Base-by-base conservation (phyloP, 2,113 vertebrate species). In the Castor canadensis region DNA sequence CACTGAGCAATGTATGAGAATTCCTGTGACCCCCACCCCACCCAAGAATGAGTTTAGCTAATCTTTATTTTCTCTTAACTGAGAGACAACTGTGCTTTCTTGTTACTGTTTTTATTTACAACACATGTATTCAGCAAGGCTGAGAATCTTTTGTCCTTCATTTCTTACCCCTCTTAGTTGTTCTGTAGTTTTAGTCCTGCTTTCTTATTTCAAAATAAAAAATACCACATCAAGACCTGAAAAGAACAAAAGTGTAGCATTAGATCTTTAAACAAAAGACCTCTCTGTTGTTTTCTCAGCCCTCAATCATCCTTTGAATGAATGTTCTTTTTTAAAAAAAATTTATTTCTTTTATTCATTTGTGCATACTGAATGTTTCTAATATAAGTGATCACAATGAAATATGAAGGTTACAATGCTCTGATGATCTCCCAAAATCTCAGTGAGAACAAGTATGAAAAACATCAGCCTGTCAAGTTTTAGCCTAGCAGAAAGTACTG, bases 201-300 rank as follows among this genome's bases (percentile, higher is more conserved):
- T 77, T 77, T 95, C 40, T 89, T 93, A 54, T 26, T n/a, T 54
- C 58, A 28, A 94, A 93, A 47, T 54, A 79, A 40, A 72, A 94
- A 87, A 38, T 0, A 72, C 38, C 52, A 67, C 17, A 35, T 89
- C 32, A 72, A 49, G 40, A 73, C 35, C 66, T 72, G 66, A 64
- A 76, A 79, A 56, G 52, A 58, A 67, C 28, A 75, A 94, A 77
- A 66, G 3, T 38, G 26, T 9, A n/a, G 28, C 20, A 19, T 67
- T 67, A 73, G 64, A 47, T 83, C 32, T 52, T 87, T 60, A 47
- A 72, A 52, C 58, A 58, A 66, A 93, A 93, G 35, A 72, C 56
- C 35, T 87, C 67, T 16, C 47, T 94, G 38, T 86, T 90, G 20
- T n/a, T 3, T 66, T 75, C 45, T 76, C 19, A 69, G 62, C 4